A percentile compares a stretch with the other conserved stretches of the same genome.
These are phyloP conservation scores for Eulemur coronatus DNA, from an alignment of 2,797 vertebrate genomes.

Conservation along the genomic window DNA sequence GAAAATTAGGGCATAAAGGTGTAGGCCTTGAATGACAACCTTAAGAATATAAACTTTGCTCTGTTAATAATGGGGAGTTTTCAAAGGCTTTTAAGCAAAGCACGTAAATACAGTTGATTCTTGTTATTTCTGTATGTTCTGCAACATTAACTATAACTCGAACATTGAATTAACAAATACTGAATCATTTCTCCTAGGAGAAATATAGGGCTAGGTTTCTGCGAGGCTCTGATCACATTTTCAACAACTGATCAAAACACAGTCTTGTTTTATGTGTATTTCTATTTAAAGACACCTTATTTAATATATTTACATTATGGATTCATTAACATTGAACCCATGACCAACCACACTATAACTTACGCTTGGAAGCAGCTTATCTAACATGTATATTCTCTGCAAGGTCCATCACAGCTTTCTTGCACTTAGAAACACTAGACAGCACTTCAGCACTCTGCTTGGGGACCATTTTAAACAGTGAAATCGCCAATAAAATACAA, in stretches of 20 bases:
- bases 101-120: background rate
- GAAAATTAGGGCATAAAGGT: background rate
- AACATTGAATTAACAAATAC: background rate
- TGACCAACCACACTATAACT: too few species aligned
- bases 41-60: background rate
- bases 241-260: rapidly evolving
- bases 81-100: background rate
- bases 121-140: background rate
- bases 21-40: background rate
- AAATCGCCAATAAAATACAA: background rate
- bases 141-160: too few species aligned
- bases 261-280: background rate
- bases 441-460: rapidly evolving
- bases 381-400: background rate
- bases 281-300: background rate
- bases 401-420: background rate
- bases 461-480: background rate
- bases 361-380: background rate
- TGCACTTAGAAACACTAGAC: background rate
- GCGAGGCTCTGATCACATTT: background rate
- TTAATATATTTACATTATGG: background rate
- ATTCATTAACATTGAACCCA: background rate
- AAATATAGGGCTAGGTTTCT: background rate
- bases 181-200: background rate
- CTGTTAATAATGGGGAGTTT: background rate